Conservation (phyloP, 2,113 vertebrate species). For the Chaetorhynchus papuensis region DNA sequence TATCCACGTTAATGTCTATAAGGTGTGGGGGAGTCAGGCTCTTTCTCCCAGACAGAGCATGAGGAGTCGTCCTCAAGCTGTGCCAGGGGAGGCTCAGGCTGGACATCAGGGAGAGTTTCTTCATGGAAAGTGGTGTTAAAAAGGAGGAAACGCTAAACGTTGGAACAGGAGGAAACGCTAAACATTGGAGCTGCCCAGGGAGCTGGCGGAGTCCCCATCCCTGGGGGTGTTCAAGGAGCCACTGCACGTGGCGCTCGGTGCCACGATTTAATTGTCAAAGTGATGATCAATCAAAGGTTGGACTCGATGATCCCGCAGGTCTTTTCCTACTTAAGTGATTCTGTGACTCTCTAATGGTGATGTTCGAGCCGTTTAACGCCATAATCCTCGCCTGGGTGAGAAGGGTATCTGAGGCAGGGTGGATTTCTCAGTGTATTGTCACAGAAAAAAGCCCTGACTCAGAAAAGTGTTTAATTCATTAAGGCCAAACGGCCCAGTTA, state of each 20-base stretch:
- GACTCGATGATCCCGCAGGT: not conserved
- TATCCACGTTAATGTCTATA: rapidly evolving
- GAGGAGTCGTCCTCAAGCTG: not conserved
- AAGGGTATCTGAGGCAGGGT: not conserved
- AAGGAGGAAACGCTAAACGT: too few relatives aligned
- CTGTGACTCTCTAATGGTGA: not conserved
- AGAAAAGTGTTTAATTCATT: not conserved
- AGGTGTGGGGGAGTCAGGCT: not conserved
- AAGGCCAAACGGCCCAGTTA: not conserved
- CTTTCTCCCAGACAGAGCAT: not conserved
- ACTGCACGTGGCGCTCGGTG: not conserved
- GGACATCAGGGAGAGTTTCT: not conserved
- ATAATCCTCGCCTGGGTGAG: rapidly evolving
- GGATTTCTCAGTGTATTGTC: not conserved
- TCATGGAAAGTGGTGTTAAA: not conserved
- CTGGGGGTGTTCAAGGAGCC: not conserved
- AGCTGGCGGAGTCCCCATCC: not conserved
- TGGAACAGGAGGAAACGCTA: too few relatives aligned
- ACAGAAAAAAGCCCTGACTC: not conserved
- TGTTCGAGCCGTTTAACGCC: not conserved
- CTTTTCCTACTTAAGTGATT: not conserved
- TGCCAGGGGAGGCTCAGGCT: not conserved
- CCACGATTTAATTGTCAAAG: not conserved
- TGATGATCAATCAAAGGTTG: not conserved
- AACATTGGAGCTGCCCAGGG: too few relatives aligned